Conservation (phyloP, 2,888 invertebrate species). For the Oscheius myriophilus region DNA sequence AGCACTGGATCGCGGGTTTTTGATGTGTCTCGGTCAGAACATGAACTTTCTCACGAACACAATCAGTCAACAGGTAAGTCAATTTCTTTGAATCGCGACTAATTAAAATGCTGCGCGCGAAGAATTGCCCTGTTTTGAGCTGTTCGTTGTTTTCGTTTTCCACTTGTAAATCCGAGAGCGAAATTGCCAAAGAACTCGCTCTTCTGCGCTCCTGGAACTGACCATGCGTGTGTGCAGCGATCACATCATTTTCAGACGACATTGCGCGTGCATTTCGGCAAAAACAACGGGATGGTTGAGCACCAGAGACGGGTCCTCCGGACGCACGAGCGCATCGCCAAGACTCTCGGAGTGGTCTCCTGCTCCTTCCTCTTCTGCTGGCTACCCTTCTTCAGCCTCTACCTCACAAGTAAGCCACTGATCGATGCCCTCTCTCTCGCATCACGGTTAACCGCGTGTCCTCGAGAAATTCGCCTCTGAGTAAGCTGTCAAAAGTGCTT, state of each 20-base stretch:
- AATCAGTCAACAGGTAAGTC: slow-evolving; percentile 58
- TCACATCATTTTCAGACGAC: slow-evolving; percentile 57
- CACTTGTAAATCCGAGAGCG: not conserved
- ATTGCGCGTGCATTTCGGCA: slow-evolving; percentile 69
- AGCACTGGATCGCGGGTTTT: slow-evolving; percentile 67
- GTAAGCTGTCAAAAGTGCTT: slow-evolving; percentile 2
- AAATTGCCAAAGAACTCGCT: not conserved
- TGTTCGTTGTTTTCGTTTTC: not conserved
- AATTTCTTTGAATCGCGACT: not conserved
- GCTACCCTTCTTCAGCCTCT: slow-evolving; percentile 77
- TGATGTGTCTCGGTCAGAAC: slow-evolving; percentile 70
- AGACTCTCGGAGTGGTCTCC: slow-evolving; percentile 77
- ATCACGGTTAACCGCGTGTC: not conserved
- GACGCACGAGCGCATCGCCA: slow-evolving; percentile 75
- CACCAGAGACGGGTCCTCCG: slow-evolving; percentile 70
- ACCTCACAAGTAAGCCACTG: slow-evolving; percentile 75
- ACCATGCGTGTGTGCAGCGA: not conserved
- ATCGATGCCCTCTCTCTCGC: not conserved
- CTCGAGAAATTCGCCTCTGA: not conserved
- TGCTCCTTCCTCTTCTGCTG: slow-evolving; percentile 77
- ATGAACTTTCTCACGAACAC: slow-evolving; percentile 71
- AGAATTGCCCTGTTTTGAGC: not conserved
- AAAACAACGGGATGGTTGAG: slow-evolving; percentile 69
- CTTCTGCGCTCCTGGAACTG: not conserved
- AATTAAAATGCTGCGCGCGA: not conserved